Base-by-base conservation (phyloP, 53 echinoderm and acorn worm species). In the Actinopyga echinites region DNA sequence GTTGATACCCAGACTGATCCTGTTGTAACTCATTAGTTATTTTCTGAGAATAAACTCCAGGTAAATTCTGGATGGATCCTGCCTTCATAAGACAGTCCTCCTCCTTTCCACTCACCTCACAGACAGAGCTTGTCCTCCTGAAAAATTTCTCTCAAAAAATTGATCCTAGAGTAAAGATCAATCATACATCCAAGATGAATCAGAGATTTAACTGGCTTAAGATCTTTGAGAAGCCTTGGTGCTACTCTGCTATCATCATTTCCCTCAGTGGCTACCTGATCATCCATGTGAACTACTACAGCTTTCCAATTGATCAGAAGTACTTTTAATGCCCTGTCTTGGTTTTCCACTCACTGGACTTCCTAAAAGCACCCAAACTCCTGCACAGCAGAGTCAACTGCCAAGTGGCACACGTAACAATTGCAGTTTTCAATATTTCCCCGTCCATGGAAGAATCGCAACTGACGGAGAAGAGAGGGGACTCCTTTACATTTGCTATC, bases 41-140 rank as follows among this genome's bases (percentile, higher is more conserved):
- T 42, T 69, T 9, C 15, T 42, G 3, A 1, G 20, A 3, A 42
- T 19, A 69, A 10, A 6, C 38, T 20, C 45, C 35, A 21, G 71
- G 38, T 19, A 3, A 21, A 6, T 34, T 35, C 20, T 69, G 45
- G 6, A 69, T 21, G 43, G 71, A 6, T 17, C 35, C 24, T 4
- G 35, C 4, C 20, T 43, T 69, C 71, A 69, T 69, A 3, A 69
- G 20, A 38, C 71, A 69, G 4, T 37, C 71, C 43, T 69, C 71
- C 3, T 34, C 71, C 0, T 69, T 69, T 20, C 44, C 71, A 10
- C 65, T 28, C 4, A 78, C 56, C 8, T 78, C 78, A 54, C 5
- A 78, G 56, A 19, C 78, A 78, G 0, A 78, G 22, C 26, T 53
- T 78, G 19, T 78, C 55, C 49, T 78, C 78, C 74, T 78, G 57